phyloP scores from a whole-genome alignment of 2,888 invertebrate species.

The Cabera pusaria region DNA sequence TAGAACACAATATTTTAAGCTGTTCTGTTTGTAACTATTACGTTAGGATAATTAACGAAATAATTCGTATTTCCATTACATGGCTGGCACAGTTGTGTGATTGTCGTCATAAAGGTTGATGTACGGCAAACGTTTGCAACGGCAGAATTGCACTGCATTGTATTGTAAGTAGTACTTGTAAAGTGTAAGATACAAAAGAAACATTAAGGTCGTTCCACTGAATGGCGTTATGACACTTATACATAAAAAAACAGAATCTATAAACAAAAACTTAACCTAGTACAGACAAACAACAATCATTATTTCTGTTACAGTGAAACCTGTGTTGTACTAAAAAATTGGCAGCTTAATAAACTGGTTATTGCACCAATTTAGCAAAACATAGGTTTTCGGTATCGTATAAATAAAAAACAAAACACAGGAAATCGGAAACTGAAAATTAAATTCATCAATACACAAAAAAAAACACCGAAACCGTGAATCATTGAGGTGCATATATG shows the following conservation, averaged over 20 bases:
- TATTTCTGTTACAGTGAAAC: conserved; percentile 24
- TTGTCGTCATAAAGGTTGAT: conserved; percentile 36
- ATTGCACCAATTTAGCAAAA: conserved; percentile 12
- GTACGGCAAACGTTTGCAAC: conserved; percentile 43
- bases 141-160: conserved; percentile 36
- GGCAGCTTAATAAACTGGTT: no score
- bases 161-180: conserved; percentile 7
- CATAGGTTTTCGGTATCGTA: conserved; percentile 35
- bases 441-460: no score
- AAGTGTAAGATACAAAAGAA: conserved; percentile 34
- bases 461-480: conserved; percentile 46
- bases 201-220: conserved; percentile 40
- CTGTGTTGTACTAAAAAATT: conserved; percentile 9
- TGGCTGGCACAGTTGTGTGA: conserved; percentile 2
- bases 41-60: no score
- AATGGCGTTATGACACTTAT: conserved; percentile 46
- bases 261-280: conserved; percentile 23
- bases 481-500: conserved; percentile 38
- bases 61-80: background rate
- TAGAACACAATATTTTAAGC: no score
- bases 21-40: no score
- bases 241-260: conserved; percentile 34
- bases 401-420: conserved; percentile 32
- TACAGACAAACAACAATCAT: conserved; percentile 18
- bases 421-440: no score